Conservation (phyloP, 2,888 invertebrate genomes). For the Corbicula japonica region DNA sequence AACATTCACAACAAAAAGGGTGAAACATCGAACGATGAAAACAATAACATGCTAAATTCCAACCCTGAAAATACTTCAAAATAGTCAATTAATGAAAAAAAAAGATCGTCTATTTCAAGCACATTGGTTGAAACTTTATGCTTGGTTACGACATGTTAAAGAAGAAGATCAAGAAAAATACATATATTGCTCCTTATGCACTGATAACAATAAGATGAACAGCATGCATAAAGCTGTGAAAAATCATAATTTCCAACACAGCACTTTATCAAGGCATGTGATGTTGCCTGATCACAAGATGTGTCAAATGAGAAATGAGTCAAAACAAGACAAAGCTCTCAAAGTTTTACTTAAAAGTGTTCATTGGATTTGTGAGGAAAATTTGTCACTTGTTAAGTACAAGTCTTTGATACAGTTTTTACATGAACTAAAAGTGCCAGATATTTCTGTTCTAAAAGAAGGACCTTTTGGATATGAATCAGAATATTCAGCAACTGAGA, state of each 20-base stretch:
- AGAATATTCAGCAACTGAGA: conserved; percentile 6
- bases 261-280: conserved; percentile 8
- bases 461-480: conserved; percentile 41
- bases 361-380: conserved; percentile 37
- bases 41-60: no score
- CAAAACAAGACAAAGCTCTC: conserved; percentile 22
- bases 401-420: conserved; percentile 35
- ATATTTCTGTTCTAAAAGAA: conserved; percentile 9
- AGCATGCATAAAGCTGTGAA: conserved; percentile 11
- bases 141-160: no score
- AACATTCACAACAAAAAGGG: not conserved
- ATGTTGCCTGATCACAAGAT: conserved; percentile 24
- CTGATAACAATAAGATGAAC: conserved; percentile 5
- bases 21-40: no score
- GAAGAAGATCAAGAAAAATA: no score
- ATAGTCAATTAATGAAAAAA: no score
- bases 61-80: no score
- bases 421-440: conserved; percentile 16
- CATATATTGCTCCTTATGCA: conserved; percentile 6
- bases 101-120: no score
- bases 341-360: conserved; percentile 7
- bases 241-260: conserved; percentile 5
- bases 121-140: no score
- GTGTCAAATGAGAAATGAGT: not conserved
- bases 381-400: conserved; percentile 33